Evolutionary conservation across 2,888 invertebrate genomes (phyloP), one percentile per base, ranked within the genome.

Genomic region (Sympetrum striolatum): DNA sequence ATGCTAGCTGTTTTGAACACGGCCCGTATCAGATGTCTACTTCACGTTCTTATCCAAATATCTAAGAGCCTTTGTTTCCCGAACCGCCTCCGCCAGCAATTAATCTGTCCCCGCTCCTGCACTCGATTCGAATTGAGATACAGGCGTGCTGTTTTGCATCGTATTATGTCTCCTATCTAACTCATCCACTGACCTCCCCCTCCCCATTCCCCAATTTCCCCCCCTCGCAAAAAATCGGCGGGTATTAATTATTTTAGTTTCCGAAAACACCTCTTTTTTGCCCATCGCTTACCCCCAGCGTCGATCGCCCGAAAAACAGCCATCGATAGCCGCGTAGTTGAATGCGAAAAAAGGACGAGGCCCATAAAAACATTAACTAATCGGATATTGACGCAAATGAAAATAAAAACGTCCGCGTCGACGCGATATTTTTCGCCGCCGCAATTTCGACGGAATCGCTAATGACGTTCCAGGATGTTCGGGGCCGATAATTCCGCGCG

Each of bases 1-100:
- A 58, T 58, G 53, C 82, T 48, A 31, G 82, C 25, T 82, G 80
- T 82, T 53, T 58, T n/a, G 82, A 82, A 35, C 82, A 82, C 22
- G 53, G 58, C 25, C 81, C 81, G 25, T 82, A 82, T 82, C 82
- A 82, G 82, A 82, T 82, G 82, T 82, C 82, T 82, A 82, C 82
- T 82, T 82, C 82, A 82, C 82, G 82, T 82, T 82, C 82, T 82
- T 82, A 82, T 82, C 82, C 82, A 82, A 82, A 53, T 82, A 82
- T 82, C 82, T 82, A 82, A 82, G 82, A 82, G 82, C 82, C 82
- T 82, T 82, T 82, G 82, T 82, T 82, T 82, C 82, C 82, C 31
- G 58, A 82, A 82, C 82, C 82, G 58, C 82, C 82, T 82, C 82
- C 31, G 31, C 31, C 58, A 53, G 82, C 82, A 82, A 82, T 82